Base-by-base conservation (phyloP, 2,113 vertebrate species). In the Saccopteryx bilineata region DNA sequence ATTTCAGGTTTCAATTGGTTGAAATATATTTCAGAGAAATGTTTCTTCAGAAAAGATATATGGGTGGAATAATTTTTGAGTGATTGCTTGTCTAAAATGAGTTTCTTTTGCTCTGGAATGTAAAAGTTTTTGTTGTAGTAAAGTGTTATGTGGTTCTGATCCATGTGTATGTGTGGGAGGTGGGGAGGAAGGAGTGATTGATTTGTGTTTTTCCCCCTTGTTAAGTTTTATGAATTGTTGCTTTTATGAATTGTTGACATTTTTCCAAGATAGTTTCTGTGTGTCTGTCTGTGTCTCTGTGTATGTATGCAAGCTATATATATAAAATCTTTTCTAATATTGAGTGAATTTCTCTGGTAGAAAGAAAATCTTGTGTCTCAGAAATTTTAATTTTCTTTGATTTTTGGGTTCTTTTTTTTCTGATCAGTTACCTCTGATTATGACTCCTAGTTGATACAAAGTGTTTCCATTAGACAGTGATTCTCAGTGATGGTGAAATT, bases 351-450 rank as follows among this genome's bases (percentile, higher is more conserved):
- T 92, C 54, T 86, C 18, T 81, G 24, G 19, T 89, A 48, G 31
- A 50, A 90, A 46, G 31, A 50, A 90, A 46, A 39, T 81, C 28
- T 90, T 23, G n/a, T 0, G 1, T 82, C 26, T 86, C 74, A 69
- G n/a, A 89, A 50, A 39, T 79, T 95, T 79, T 83, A n/a, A n/a
- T 79, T 92, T 68, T 60, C 69, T 93, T 78, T 90, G 19, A 82
- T 80, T 88, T 91, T 92, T 58, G 17, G 72, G 93, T 61, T 82
- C 90, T 61, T 82, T 92, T 94, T 39, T 17, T 66, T 75, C 13
- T 76, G 15, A 61, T 81, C n/a, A 71, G 0, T 80, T 85, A 48
- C 50, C 23, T 69, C 48, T 74, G 56, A 87, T 11, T 69, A 11
- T 56, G 61, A 39, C 28, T 80, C 18, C 65, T 68, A 39, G 15